phyloP scores from a whole-genome alignment of 2,888 invertebrate species.

The Leptinotarsa haldemani region DNA sequence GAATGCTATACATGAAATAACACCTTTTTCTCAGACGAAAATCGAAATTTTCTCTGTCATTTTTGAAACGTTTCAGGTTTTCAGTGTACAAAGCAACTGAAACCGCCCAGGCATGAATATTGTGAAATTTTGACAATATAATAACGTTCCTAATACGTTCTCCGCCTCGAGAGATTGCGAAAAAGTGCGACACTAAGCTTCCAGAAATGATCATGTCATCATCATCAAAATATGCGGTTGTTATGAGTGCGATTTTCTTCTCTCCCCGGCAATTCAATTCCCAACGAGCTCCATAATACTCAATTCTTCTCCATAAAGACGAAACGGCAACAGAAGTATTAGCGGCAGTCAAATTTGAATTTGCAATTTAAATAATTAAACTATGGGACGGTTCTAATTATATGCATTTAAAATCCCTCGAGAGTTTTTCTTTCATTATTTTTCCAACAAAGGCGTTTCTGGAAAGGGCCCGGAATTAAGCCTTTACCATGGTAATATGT shows the following conservation, averaged over 20 bases:
- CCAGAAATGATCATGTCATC: slow-evolving; percentile 11
- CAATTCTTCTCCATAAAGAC: slow-evolving; percentile 28
- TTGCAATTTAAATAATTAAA: slow-evolving; percentile 53
- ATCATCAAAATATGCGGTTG: slow-evolving; percentile 20
- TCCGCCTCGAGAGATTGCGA: not conserved
- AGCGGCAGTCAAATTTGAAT: slow-evolving; percentile 48
- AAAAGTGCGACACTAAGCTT: not conserved
- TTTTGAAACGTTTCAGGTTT: no score
- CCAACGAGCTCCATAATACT: slow-evolving; percentile 10
- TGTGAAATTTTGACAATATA: not conserved
- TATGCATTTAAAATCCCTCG: slow-evolving; percentile 50
- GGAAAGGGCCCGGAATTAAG: slow-evolving; percentile 27
- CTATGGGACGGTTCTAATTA: slow-evolving; percentile 49
- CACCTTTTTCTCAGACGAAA: no score
- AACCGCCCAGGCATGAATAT: no score
- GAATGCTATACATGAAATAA: no score
- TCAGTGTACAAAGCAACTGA: no score
- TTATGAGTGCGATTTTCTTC: slow-evolving; percentile 23
- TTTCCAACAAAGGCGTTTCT: slow-evolving; percentile 36
- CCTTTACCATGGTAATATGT: slow-evolving; percentile 28
- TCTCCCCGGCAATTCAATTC: slow-evolving; percentile 14
- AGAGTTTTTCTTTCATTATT: slow-evolving; percentile 51
- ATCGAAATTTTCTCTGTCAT: no score
- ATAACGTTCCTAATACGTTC: not conserved
- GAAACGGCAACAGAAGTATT: slow-evolving; percentile 34